Percentiles rank a stretch among this genome's conserved stretches.
Conservation (phyloP, 2,888 invertebrate species). For the Neoascia interrupta region DNA sequence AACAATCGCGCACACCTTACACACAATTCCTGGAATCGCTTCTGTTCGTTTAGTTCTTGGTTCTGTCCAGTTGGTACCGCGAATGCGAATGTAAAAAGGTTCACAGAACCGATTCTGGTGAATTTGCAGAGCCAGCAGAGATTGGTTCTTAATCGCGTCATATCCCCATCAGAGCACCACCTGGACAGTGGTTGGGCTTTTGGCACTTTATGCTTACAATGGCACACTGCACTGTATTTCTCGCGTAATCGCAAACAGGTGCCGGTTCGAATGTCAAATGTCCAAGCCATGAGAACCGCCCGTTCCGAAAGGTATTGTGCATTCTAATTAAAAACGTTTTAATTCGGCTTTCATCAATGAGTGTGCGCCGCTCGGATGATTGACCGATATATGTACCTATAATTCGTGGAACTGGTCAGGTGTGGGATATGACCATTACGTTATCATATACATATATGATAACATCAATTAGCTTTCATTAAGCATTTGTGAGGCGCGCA, state of each 20-base stretch:
- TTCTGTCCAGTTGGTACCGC: no score
- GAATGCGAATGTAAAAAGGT: slow-evolving; percentile 38
- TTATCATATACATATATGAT: slow-evolving; percentile 19
- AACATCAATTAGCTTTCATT: not conserved
- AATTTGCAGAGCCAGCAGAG: slow-evolving; percentile 60
- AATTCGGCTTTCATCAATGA: slow-evolving; percentile 6
- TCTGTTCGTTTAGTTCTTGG: no score
- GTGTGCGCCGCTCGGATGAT: slow-evolving; percentile 38
- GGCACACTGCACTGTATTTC: slow-evolving; percentile 5
- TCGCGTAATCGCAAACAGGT: slow-evolving; percentile 42
- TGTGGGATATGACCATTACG: slow-evolving; percentile 10
- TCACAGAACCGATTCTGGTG: slow-evolving; percentile 43
- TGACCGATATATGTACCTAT: slow-evolving; percentile 9
- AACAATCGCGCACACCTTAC: slow-evolving; percentile 49
- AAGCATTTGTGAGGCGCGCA: slow-evolving; percentile 6
- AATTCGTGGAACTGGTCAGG: slow-evolving; percentile 45
- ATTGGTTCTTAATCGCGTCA: slow-evolving; percentile 28
- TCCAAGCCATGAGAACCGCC: slow-evolving; percentile 52
- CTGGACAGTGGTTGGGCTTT: slow-evolving; percentile 20
- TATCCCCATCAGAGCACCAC: no score
- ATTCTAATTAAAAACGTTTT: slow-evolving; percentile 58
- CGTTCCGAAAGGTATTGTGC: slow-evolving; percentile 18
- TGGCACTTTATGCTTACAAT: slow-evolving; percentile 34
- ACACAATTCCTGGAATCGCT: slow-evolving; percentile 50
- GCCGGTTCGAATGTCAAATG: slow-evolving; percentile 50